A percentile compares a stretch with the other conserved stretches of the same genome.
Conservation (phyloP, 2,113 vertebrate genomes). For the Thalassoma bifasciatum region DNA sequence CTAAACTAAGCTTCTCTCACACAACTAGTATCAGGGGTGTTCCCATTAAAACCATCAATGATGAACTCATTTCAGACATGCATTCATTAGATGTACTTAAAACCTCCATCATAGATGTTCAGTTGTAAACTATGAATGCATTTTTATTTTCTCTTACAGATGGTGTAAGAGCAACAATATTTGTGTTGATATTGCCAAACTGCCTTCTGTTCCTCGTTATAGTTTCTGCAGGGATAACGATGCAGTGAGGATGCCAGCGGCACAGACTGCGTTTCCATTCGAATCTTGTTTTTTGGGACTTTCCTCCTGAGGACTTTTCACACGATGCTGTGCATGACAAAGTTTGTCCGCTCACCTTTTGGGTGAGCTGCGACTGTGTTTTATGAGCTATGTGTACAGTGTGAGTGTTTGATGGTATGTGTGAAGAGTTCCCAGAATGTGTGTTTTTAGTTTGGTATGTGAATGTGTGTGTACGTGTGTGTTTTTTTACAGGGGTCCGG, state of each 20-base stretch:
- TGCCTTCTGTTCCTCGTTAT: conserved; percentile 25
- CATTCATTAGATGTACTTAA: conserved; percentile 12
- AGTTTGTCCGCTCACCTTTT: conserved; percentile 44
- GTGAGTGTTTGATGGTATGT: conserved; percentile 68
- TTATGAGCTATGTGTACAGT: conserved; percentile 72
- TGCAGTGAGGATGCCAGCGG: conserved; percentile 13
- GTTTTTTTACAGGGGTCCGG: conserved; percentile 64
- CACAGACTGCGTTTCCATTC: not conserved
- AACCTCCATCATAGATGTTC: conserved; percentile 19
- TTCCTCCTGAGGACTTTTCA: conserved; percentile 6
- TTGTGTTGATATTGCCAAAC: conserved; percentile 5
- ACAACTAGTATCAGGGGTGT: not conserved
- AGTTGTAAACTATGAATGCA: not conserved
- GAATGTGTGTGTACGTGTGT: conserved; percentile 52
- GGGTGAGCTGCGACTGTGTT: conserved; percentile 25
- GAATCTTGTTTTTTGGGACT: conserved; percentile 5
- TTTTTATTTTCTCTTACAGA: conserved; percentile 2
- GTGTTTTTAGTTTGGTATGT: conserved; percentile 72
- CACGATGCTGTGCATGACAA: conserved; percentile 13
- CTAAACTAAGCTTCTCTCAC: conserved; percentile 52
- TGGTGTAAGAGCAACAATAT: not conserved
- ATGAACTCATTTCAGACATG: conserved; percentile 15
- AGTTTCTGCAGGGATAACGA: conserved; percentile 7
- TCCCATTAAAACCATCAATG: conserved; percentile 4
- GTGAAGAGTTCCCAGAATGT: conserved; percentile 72